Evolutionary conservation across 2,113 vertebrate species (phyloP).

Genomic region (Ctenodactylus gundi): DNA sequence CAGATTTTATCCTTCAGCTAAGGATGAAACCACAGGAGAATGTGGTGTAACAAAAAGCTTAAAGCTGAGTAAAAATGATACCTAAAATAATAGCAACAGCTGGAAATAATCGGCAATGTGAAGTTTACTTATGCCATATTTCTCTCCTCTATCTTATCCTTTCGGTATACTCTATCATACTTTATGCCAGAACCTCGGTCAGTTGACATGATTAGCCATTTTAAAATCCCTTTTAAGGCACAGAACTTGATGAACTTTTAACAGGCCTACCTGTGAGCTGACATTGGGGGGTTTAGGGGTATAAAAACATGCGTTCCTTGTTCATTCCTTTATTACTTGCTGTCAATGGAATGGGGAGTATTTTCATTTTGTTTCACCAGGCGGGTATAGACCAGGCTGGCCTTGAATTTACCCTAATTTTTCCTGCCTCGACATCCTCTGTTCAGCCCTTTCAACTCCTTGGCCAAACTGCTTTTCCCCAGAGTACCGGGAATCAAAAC

Average conservation of each 20-base stretch:
- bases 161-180: not conserved
- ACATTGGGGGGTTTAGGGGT: not conserved
- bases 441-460: not conserved
- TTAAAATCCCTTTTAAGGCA: not conserved
- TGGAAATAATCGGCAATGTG: not conserved
- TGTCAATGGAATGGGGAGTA: too few species aligned
- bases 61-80: slow-evolving; percentile 81
- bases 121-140: not conserved
- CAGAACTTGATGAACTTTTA: not conserved
- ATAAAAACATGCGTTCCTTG: too few species aligned
- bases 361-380: too few species aligned
- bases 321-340: too few species aligned
- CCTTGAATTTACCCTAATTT: too few species aligned
- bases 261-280: not conserved
- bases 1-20: slow-evolving; percentile 86
- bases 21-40: slow-evolving; percentile 83
- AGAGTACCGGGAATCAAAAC: too few species aligned
- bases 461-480: not conserved
- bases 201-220: not conserved
- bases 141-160: not conserved
- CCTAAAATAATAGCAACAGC: not conserved
- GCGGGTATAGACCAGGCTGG: too few species aligned
- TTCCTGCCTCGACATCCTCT: not conserved
- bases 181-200: not conserved
- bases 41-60: slow-evolving; percentile 87